Evolutionary conservation across 2,797 vertebrate genomes (phyloP).

Genomic region (Semotilus atromaculatus): DNA sequence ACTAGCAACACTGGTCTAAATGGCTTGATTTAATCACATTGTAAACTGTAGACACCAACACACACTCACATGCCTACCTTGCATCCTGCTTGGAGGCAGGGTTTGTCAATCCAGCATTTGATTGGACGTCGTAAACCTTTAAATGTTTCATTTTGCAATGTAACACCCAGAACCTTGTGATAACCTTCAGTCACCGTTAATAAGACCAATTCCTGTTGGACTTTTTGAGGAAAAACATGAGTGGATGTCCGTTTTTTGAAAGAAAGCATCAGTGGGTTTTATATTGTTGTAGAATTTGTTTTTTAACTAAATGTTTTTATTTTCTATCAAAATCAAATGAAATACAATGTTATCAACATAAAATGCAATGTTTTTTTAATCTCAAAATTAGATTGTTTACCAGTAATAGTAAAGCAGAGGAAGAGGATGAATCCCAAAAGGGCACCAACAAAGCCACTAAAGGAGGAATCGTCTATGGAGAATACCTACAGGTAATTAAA

Average conservation of each 20-base stretch:
- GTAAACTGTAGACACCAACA: neutral
- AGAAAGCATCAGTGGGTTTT: constrained; percentile 77
- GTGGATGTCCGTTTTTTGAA: constrained; percentile 81
- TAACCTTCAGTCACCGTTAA: neutral
- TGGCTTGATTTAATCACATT: neutral
- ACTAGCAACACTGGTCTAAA: neutral
- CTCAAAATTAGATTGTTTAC: constrained; percentile 79
- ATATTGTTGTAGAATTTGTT: neutral
- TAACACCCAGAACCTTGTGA: neutral
- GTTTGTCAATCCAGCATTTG: constrained; percentile 17
- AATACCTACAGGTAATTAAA: constrained; percentile 87
- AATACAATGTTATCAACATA: neutral
- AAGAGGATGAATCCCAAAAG: constrained; percentile 82
- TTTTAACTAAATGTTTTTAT: neutral
- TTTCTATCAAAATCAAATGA: neutral
- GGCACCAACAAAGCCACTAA: constrained; percentile 88
- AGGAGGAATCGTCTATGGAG: constrained; percentile 89
- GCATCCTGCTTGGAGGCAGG: constrained; percentile 10
- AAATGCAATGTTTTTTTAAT: neutral
- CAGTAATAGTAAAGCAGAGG: constrained; percentile 73
- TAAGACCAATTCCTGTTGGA: neutral
- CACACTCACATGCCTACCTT: neutral
- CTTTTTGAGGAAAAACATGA: constrained; percentile 71
- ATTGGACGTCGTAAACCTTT: constrained; percentile 51
- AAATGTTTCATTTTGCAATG: neutral